These are phyloP conservation scores for Drosophila obscura DNA, from an alignment of 1,140 invertebrate species.

Conservation along the genomic window DNA sequence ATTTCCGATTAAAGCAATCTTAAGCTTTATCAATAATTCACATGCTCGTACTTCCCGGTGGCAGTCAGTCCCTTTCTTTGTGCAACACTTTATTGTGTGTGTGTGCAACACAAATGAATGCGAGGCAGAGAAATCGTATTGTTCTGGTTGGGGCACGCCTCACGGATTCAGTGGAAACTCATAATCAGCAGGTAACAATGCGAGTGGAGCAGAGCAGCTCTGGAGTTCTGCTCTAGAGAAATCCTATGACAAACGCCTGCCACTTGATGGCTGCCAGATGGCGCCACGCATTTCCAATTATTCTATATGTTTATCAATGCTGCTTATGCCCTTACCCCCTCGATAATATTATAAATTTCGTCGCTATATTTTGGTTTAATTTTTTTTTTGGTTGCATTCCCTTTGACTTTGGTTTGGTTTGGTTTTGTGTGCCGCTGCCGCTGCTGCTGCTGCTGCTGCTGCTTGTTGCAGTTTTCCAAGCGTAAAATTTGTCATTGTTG, in stretches of 20 bases:
- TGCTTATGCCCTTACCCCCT: background rate
- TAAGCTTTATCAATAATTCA: constrained; percentile 2
- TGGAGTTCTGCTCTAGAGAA: background rate
- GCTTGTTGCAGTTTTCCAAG: constrained; percentile 67
- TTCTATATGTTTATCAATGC: constrained; percentile 37
- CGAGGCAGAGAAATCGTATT: background rate
- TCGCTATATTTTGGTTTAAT: constrained; percentile 8
- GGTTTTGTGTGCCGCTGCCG: constrained; percentile 24
- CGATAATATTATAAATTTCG: constrained; percentile 43
- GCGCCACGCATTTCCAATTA: constrained; percentile 31
- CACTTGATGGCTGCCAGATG: constrained; percentile 26
- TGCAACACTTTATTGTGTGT: too few relatives aligned
- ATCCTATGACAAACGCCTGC: too few relatives aligned
- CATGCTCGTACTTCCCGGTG: too few relatives aligned
- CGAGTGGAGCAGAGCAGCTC: background rate
- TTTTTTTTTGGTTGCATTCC: constrained; percentile 30
- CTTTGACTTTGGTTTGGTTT: constrained; percentile 49
- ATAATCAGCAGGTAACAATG: constrained; percentile 36
- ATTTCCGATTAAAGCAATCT: constrained; percentile 5
- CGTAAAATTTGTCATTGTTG: constrained; percentile 81
- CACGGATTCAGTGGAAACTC: constrained; percentile 10
- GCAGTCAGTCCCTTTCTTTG: background rate
- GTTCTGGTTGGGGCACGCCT: background rate
- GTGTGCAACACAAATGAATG: background rate
- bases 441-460: constrained; percentile 38